Base-by-base conservation (phyloP, 2,797 vertebrate species). In the Microchirus variegatus region DNA sequence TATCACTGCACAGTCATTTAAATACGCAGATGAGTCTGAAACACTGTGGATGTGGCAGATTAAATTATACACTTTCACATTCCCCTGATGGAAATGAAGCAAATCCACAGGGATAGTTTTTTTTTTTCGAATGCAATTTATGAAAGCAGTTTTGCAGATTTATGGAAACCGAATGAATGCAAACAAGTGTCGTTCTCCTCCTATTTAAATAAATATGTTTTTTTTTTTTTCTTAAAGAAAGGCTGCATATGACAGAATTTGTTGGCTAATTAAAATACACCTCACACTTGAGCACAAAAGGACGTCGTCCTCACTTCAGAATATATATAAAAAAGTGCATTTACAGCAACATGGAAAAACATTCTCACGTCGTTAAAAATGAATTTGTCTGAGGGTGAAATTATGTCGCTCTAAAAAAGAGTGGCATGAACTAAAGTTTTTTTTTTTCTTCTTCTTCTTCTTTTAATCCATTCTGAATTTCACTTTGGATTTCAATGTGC, bases 1-100 rank as follows among this genome's bases (percentile, higher is more conserved):
- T 77, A 77, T 79, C 71, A 64, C 66, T 77, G 75, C 35, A 11
- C 77, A 19, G 59, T 57, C 71, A 63, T 80, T 82, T 82, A 83
- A 79, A 86, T 59, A 80, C 69, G 75, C 54, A 50, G 56, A 82
- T 78, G 78, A 85, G 82, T 80, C 59, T 87, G 78, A 79, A 80
- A 81, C 71, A 76, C 60, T 77, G 78, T 70, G 80, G 48, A 63
- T 56, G 56, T 64, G 73, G 76, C 69, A 67, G 53, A 83, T 80
- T 82, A 68, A 82, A 85, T 87, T 80, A 84, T 72, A 67, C 58
- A 70, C 77, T n/a, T n/a, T 76, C 74, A 47, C 67, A 69, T 68
- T 73, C 71, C 78, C 73, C 47, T 57, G 77, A 77, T 72, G 67
- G 80, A 80, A 75, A 78, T 6, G 10, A 69, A 72, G 81, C 70